Conservation (phyloP, 2,797 vertebrate species). For the Sternotherus odoratus region DNA sequence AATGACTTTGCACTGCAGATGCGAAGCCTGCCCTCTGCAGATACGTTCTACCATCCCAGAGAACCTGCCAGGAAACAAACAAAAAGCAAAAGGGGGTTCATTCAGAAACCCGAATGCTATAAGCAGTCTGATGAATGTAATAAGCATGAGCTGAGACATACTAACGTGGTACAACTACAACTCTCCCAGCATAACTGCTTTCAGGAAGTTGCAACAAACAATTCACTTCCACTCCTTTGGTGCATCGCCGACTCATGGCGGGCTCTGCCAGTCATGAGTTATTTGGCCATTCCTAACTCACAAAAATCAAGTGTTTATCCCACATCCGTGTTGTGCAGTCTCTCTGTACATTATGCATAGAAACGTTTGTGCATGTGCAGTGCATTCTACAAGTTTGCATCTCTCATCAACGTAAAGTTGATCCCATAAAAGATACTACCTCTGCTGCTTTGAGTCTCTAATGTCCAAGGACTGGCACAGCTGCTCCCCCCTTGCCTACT, state of each 20-base stretch:
- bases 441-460: background rate
- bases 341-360: background rate
- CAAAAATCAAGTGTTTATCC: constrained; percentile 13
- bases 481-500: background rate
- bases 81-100: background rate
- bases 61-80: background rate
- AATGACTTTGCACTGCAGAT: background rate
- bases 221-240: background rate
- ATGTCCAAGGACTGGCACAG: background rate
- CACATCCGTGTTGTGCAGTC: rapidly evolving
- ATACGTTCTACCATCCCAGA: background rate
- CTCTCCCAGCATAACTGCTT: background rate
- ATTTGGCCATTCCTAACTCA: background rate
- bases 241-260: background rate
- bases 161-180: rapidly evolving
- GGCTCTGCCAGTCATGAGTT: background rate
- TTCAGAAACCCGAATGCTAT: background rate
- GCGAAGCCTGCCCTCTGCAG: background rate
- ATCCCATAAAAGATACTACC: background rate
- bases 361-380: rapidly evolving
- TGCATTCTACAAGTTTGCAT: background rate
- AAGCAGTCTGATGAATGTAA: background rate
- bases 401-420: background rate
- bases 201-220: background rate
- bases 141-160: background rate